Percentiles rank a stretch among this genome's conserved stretches.
Evolutionary conservation across 2,797 vertebrate species (phyloP).

Genomic region (Pteronotus mesoamericanus): DNA sequence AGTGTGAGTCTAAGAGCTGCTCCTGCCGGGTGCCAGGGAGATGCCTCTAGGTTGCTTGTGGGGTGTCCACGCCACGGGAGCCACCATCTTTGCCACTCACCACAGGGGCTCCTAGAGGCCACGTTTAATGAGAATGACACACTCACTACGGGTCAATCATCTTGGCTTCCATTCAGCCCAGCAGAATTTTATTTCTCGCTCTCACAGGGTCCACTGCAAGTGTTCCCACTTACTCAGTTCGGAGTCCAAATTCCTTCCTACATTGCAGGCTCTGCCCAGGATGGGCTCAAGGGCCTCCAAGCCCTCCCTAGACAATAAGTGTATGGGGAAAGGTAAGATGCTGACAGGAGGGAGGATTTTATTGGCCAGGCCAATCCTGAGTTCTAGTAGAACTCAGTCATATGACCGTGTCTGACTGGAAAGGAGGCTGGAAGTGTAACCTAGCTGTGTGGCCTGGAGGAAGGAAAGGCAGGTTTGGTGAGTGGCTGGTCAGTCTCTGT

Average conservation of each 20-base stretch:
- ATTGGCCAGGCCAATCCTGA: not conserved
- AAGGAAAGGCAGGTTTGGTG: not conserved
- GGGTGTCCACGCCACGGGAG: fast-evolving
- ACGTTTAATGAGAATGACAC: not conserved
- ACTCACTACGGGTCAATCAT: not conserved
- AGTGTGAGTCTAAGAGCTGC: conserved; percentile 40
- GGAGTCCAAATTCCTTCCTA: not conserved
- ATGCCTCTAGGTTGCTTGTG: conserved; percentile 66
- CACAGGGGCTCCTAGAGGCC: not conserved
- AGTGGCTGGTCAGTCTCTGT: not conserved
- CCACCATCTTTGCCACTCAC: conserved; percentile 56
- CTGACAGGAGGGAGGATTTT: not conserved
- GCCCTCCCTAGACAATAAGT: not conserved
- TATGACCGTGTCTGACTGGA: not conserved
- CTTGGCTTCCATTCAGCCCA: not conserved
- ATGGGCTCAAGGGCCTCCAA: not conserved
- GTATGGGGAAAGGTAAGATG: not conserved
- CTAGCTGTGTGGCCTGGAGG: not conserved
- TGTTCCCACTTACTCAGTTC: not conserved
- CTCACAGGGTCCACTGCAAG: not conserved
- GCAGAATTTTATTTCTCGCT: not conserved
- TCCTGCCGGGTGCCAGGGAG: not conserved
- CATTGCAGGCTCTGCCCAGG: not conserved
- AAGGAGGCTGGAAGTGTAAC: not conserved
- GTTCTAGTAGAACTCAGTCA: not conserved